phyloP scores from a whole-genome alignment of 2,797 vertebrate genomes.

The Pteropus rufus region DNA sequence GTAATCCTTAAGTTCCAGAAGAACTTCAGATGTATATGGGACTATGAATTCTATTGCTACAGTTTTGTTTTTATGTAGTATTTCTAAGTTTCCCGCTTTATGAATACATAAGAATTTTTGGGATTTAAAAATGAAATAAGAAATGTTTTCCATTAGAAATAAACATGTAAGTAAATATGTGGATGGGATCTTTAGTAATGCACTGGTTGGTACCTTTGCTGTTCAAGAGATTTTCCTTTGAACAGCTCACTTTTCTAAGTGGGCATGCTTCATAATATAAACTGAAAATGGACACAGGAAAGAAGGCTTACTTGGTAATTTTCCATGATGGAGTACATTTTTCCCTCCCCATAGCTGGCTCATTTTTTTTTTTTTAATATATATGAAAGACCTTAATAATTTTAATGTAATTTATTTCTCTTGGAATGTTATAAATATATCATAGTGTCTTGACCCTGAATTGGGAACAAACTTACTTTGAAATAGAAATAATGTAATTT shows the following conservation, averaged over 20 bases:
- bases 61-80: conserved; percentile 7
- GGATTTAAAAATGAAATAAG: background rate
- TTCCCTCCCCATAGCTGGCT: background rate
- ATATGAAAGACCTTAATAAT: conserved; percentile 11
- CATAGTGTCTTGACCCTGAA: conserved; percentile 66
- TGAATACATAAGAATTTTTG: conserved; percentile 1
- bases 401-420: conserved; percentile 58
- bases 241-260: background rate
- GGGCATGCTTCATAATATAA: background rate
- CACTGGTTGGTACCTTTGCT: background rate
- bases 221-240: background rate
- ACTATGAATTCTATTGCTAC: background rate
- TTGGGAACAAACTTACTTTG: conserved; percentile 55
- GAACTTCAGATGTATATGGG: background rate
- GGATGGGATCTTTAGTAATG: background rate
- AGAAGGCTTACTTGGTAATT: background rate
- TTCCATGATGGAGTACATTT: background rate
- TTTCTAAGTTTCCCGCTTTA: background rate
- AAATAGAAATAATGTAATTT: conserved; percentile 58
- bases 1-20: background rate
- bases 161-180: conserved; percentile 4
- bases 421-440: conserved; percentile 70
- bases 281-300: background rate
- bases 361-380: conserved; percentile 60
- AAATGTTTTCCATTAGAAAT: conserved; percentile 10